Base-by-base conservation (phyloP, 2,113 vertebrate genomes). In the Epinephelus moara region DNA sequence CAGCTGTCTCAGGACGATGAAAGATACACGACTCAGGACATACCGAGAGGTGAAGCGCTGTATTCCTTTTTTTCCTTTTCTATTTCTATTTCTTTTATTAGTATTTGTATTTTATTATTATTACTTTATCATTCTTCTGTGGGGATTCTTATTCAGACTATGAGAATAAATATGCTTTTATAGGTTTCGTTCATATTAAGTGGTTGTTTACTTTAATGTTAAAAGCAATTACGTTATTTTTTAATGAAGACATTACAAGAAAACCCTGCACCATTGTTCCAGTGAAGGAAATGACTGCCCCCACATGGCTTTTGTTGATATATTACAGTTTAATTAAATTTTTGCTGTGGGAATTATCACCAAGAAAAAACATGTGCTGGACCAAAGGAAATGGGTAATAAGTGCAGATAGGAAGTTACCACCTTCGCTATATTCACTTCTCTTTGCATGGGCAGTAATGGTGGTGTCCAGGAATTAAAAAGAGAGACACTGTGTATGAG, bases 241-340 rank as follows among this genome's bases (percentile, higher is more conserved):
- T 80, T 47, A 33, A 63, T 33, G 7, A 45, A 8, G 14, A 19
- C 18, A 70, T 45, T 17, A 49, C 1, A 42, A 45, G 33, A 56
- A 47, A 33, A 4, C 6, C 4, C 25, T 37, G 37, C 52, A n/a
- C 21, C 30, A 11, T 57, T 10, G 30, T 61, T 21, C 55, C 19
- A 49, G 19, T 2, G 2, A 33, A 56, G 55, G 30, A 84, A 84
- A 55, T 61, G 37, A 74, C 62, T 55, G 37, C 37, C 60, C 57
- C 33, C 68, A 55, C 11, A 27, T 56, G 55, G 75, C 37, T 23
- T 84, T 55, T 74, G 69, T 73, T 68, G 69, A 78, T 79, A n/a
- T 52, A 62, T 69, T 79, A 69, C 1, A 13, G 19, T 49, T 79
- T 84, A 74, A 79, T 84, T 79, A 74, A 56, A 83, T 49, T 37